phyloP scores from a whole-genome alignment of 2,797 vertebrate genomes.

The Percopsis omiscomaycus region DNA sequence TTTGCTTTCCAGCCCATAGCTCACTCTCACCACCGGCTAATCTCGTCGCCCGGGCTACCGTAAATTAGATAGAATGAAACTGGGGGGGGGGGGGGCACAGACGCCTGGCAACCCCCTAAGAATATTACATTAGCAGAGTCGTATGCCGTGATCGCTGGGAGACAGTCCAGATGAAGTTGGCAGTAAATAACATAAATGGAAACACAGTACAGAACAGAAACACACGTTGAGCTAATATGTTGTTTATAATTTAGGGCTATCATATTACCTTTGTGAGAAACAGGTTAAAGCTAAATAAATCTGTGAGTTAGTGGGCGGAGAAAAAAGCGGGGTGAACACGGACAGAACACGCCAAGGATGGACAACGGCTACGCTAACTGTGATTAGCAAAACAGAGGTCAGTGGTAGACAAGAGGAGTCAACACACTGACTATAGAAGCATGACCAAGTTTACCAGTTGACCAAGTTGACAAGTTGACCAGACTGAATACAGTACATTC shows the following conservation, averaged over 20 bases:
- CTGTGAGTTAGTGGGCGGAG: constrained; percentile 11
- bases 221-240: too few relatives aligned
- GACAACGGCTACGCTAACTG: not conserved
- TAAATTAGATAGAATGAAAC: constrained; percentile 6
- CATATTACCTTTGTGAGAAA: constrained; percentile 1
- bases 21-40: constrained; percentile 16
- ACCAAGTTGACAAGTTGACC: too few relatives aligned
- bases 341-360: constrained; percentile 4
- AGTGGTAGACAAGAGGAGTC: not conserved
- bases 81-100: not conserved
- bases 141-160: not conserved
- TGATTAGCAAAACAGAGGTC: constrained; percentile 2
- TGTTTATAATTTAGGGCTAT: constrained; percentile 9
- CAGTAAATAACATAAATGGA: constrained; percentile 10
- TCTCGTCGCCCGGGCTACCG: not conserved
- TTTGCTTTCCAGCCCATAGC: constrained; percentile 6
- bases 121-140: constrained; percentile 7
- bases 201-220: not conserved
- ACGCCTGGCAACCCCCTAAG: constrained; percentile 1
- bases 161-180: not conserved
- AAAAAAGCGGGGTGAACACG: constrained; percentile 5
- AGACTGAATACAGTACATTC: too few relatives aligned
- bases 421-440: not conserved
- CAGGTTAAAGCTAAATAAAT: constrained; percentile 8
- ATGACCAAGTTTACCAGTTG: too few relatives aligned